Evolutionary conservation across 2,113 vertebrate genomes (phyloP).

Genomic region (Athene noctua): DNA sequence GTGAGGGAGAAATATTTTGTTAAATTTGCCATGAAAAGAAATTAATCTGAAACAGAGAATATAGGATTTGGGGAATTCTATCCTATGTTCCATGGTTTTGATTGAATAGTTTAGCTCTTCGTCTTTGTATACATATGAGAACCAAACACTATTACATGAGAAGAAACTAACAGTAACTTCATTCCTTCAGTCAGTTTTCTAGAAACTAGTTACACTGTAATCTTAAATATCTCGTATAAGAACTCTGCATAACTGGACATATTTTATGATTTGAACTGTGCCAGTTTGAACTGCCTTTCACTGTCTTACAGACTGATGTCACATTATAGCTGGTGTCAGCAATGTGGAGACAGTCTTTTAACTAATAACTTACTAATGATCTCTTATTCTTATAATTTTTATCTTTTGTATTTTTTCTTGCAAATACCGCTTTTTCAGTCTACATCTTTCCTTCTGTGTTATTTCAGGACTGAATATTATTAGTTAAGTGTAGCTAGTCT

Average conservation of each 20-base stretch:
- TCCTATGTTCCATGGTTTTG: not conserved
- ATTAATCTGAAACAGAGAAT: not conserved
- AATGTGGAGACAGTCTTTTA: not conserved
- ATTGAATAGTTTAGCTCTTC: not conserved
- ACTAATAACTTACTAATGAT: not conserved
- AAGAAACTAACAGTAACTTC: not conserved
- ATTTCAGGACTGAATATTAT: not conserved
- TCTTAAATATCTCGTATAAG: not conserved
- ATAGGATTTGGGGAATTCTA: not conserved
- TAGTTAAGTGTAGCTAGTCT: not conserved
- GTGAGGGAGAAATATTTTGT: not conserved
- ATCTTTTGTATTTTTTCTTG: not conserved
- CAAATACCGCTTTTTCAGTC: not conserved
- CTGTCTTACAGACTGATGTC: not conserved
- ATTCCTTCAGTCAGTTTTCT: not conserved
- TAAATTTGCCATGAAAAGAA: not conserved
- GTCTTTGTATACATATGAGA: not conserved
- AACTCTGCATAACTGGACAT: not conserved
- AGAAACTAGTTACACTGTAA: not conserved
- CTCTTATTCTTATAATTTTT: not conserved
- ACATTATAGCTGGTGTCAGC: not conserved
- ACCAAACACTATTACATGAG: not conserved
- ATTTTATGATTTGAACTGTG: not conserved
- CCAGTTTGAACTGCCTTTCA: not conserved
- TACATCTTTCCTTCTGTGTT: not conserved